Conservation (phyloP, 2,888 invertebrate species). For the Drosophila anomelani region DNA sequence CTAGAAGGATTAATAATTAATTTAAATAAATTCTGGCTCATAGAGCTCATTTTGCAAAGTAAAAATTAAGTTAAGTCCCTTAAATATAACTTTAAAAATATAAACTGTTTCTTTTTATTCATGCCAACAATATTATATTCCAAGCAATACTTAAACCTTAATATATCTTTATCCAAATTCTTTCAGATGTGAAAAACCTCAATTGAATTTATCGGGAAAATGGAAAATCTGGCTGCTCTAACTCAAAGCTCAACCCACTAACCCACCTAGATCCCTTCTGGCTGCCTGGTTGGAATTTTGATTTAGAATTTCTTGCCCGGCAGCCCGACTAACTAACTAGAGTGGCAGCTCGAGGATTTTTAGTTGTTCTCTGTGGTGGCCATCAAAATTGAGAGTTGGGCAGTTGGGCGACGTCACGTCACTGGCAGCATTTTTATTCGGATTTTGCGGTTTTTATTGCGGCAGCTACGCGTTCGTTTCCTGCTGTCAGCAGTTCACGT, state of each 20-base stretch:
- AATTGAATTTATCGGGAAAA: not conserved
- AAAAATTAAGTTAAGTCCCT: too few relatives aligned
- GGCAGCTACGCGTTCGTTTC: slow-evolving; percentile 48
- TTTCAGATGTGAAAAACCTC: too few relatives aligned
- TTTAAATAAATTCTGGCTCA: not conserved
- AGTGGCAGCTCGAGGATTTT: slow-evolving; percentile 48
- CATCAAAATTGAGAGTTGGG: slow-evolving; percentile 56
- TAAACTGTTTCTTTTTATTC: not conserved
- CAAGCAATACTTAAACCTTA: not conserved
- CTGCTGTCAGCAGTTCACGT: slow-evolving; percentile 65
- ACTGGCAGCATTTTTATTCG: slow-evolving; percentile 67
- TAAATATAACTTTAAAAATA: too few relatives aligned
- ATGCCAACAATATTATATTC: not conserved
- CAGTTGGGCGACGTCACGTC: slow-evolving; percentile 52
- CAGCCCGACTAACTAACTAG: slow-evolving; percentile 61
- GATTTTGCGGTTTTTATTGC: slow-evolving; percentile 72
- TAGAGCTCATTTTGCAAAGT: too few relatives aligned
- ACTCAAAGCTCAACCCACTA: slow-evolving; percentile 16
- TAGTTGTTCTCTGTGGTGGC: slow-evolving; percentile 49
- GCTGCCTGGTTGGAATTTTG: slow-evolving; percentile 66
- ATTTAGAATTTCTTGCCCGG: slow-evolving; percentile 69
- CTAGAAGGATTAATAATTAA: not conserved
- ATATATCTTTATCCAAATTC: too few relatives aligned
- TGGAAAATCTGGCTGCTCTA: not conserved
- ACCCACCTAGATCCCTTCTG: slow-evolving; percentile 37